These are phyloP conservation scores for Globia sparganii DNA, from an alignment of 2,888 invertebrate species.

Conservation along the genomic window DNA sequence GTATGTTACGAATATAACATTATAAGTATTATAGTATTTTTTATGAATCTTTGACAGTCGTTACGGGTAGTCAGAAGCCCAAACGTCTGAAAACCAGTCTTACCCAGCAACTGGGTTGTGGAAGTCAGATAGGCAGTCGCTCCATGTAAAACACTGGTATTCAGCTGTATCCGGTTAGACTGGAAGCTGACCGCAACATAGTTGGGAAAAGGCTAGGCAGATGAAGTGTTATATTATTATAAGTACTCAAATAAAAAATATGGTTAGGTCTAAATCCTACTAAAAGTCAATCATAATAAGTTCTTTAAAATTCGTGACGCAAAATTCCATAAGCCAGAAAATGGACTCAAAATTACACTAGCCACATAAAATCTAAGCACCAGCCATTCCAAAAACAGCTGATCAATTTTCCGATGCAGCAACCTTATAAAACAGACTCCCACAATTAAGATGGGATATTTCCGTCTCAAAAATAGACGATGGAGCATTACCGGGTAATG, in stretches of 20 bases:
- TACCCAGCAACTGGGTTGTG: too few species aligned
- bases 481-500: slow-evolving; percentile 57
- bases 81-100: too few species aligned
- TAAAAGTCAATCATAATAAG: neutral
- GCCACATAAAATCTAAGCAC: neutral
- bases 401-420: slow-evolving; percentile 39
- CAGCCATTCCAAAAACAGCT: slow-evolving; percentile 6
- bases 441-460: slow-evolving; percentile 46
- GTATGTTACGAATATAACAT: neutral
- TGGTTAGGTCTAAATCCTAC: too few species aligned
- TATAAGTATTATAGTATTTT: neutral
- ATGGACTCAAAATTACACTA: neutral
- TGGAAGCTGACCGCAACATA: too few species aligned
- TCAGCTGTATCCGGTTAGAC: too few species aligned
- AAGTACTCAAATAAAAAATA: neutral
- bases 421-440: slow-evolving; percentile 14
- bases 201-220: too few species aligned
- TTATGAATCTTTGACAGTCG: too few species aligned
- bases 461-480: slow-evolving; percentile 54
- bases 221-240: too few species aligned
- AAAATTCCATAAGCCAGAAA: neutral
- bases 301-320: neutral
- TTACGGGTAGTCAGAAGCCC: too few species aligned
- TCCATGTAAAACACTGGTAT: too few species aligned
- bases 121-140: too few species aligned